Base-by-base conservation (phyloP, 2,113 vertebrate genomes). In the Myxocyprinus asiaticus region DNA sequence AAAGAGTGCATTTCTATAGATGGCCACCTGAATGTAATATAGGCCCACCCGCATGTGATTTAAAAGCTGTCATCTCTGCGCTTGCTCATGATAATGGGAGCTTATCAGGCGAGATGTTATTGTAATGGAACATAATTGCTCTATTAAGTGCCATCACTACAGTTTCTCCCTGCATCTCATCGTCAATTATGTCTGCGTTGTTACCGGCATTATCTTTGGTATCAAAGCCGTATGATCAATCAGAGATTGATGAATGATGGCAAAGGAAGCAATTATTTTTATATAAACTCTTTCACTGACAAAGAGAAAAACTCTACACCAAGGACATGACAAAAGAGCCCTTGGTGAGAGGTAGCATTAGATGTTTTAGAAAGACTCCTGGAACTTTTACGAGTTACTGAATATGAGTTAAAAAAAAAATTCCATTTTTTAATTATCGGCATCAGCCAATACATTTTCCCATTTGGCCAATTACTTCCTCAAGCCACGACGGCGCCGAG, bases 81-180 rank as follows among this genome's bases (percentile, higher is more conserved):
- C 78, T 62, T 61, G 45, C 69, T 64, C 70, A 3, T 50, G 66
- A 48, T 85, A 85, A 83, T 85, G 76, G 81, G 74, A 77, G 56
- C 67, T 72, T 62, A 75, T 76, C 51, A 67, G 61, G 59, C 4
- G 66, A 62, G 77, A 77, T 66, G 78, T 55, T 70, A 78, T 67
- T 45, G 56, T 81, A 82, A 82, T 82, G 68, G 75, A 67, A 69
- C 42, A 59, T 84, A 84, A 84, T 86, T 80, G 80, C 77, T 77
- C 80, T 81, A 80, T 86, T 84, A 86, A 81, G 85, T 71, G 69
- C 53, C 70, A 65, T 67, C 70, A 64, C 81, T 76, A 78, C 61
- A 79, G 76, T 81, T 66, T 84, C 79, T 66, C 66, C 43, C 43
- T 77, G 62, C 63, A 64, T 70, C 79, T 77, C 66, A 69, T 79